Conservation (phyloP, 2,888 invertebrate species). For the Arctia plantaginis region DNA sequence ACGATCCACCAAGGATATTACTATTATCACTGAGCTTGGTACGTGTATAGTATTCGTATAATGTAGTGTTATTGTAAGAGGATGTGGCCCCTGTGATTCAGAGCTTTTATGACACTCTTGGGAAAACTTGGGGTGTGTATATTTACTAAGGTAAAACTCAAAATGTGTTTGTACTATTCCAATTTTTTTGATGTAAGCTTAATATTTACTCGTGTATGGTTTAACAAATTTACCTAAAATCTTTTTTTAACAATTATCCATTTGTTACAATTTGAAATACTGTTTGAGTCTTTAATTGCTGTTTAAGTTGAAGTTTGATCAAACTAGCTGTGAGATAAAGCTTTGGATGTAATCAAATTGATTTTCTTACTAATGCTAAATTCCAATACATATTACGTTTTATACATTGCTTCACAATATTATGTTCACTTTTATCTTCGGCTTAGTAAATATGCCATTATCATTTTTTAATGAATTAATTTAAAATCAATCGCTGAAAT, state of each 20-base stretch:
- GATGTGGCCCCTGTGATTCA: constrained; percentile 12
- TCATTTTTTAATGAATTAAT: too few relatives aligned
- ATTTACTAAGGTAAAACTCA: neutral
- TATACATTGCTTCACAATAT: too few relatives aligned
- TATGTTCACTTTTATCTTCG: neutral
- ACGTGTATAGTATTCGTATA: constrained; percentile 14
- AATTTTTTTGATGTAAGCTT: neutral
- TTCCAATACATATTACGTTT: neutral
- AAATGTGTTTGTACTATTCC: neutral
- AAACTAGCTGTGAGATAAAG: neutral
- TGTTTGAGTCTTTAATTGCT: too few relatives aligned
- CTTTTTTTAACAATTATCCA: too few relatives aligned
- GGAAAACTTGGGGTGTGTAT: constrained; percentile 6
- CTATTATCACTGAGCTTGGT: constrained; percentile 19
- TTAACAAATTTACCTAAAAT: too few relatives aligned
- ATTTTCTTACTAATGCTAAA: neutral
- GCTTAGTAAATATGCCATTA: neutral
- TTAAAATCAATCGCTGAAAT: too few relatives aligned
- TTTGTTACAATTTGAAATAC: too few relatives aligned
- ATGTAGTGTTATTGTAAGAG: constrained; percentile 22
- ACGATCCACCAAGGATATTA: constrained; percentile 19
- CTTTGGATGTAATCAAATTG: neutral
- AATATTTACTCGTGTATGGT: neutral
- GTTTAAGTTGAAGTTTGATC: too few relatives aligned
- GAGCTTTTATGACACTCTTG: constrained; percentile 15